phyloP scores from a whole-genome alignment of 1,140 invertebrate genomes.

The Cherax destructor region DNA sequence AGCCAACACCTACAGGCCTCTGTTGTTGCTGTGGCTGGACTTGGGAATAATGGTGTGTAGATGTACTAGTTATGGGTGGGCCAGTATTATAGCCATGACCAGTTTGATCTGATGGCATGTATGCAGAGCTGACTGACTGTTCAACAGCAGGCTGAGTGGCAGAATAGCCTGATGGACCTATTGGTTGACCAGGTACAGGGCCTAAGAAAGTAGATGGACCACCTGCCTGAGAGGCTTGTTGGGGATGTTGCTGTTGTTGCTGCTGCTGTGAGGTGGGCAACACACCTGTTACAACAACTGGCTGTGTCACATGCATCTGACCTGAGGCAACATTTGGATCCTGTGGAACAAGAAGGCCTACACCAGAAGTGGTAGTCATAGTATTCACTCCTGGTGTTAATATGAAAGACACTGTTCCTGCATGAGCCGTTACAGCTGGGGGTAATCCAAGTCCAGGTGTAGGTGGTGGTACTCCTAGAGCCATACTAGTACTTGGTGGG shows the following conservation, averaged over 20 bases:
- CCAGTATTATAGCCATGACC: conserved; percentile 44
- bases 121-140: conserved; percentile 45
- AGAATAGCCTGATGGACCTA: conserved; percentile 38
- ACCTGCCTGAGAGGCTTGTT: conserved; percentile 22
- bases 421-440: conserved; percentile 35
- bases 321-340: conserved; percentile 42
- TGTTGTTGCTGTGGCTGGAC: conserved; percentile 47
- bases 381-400: conserved; percentile 55
- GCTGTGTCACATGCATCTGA: conserved; percentile 42
- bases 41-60: conserved; percentile 49
- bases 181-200: conserved; percentile 34
- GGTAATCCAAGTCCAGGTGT: conserved; percentile 28
- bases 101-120: conserved; percentile 46
- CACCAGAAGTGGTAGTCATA: conserved; percentile 57
- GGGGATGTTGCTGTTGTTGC: conserved; percentile 39
- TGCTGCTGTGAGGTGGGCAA: conserved; percentile 39
- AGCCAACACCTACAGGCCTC: conserved; percentile 39
- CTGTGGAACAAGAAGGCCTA: conserved; percentile 50
- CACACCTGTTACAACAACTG: conserved; percentile 53
- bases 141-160: conserved; percentile 35
- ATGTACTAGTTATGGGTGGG: conserved; percentile 11
- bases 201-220: conserved; percentile 29
- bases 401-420: conserved; percentile 47
- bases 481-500: conserved; percentile 42
- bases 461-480: conserved; percentile 53